phyloP scores from a whole-genome alignment of 2,888 invertebrate species.

The Bursaphelenchus okinawaensis region DNA sequence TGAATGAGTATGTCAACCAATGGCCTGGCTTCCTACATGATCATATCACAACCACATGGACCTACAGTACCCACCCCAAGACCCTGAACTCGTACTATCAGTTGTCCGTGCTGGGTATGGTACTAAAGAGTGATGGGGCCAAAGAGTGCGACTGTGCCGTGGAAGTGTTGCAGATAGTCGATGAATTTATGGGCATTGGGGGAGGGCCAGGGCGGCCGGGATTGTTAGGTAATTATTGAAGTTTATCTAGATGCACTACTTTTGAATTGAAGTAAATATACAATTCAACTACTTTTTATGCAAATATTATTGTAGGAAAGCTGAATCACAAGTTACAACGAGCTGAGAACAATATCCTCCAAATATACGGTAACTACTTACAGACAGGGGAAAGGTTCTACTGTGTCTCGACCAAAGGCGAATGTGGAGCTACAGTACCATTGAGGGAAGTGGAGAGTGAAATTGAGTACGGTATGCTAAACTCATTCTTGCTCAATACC shows the following conservation, averaged over 20 bases:
- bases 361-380: constrained; percentile 19
- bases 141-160: constrained; percentile 18
- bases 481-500: not conserved
- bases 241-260: not conserved
- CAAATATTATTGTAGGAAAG: not conserved
- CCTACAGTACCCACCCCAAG: constrained; percentile 13
- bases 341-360: not conserved
- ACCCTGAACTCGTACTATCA: constrained; percentile 15
- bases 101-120: constrained; percentile 16
- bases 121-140: not conserved
- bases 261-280: no score
- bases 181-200: constrained; percentile 23
- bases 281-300: no score
- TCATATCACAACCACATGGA: constrained; percentile 23
- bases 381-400: constrained; percentile 20
- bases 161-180: constrained; percentile 23
- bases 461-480: constrained; percentile 16
- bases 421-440: constrained; percentile 25
- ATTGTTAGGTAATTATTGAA: constrained; percentile 18
- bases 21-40: constrained; percentile 19
- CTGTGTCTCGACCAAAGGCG: constrained; percentile 17
- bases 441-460: constrained; percentile 16
- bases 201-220: constrained; percentile 19
- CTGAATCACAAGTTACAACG: constrained; percentile 22
- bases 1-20: constrained; percentile 15